Evolutionary conservation across 2,113 vertebrate species (phyloP).

Genomic region (Odontophorus gujanensis): DNA sequence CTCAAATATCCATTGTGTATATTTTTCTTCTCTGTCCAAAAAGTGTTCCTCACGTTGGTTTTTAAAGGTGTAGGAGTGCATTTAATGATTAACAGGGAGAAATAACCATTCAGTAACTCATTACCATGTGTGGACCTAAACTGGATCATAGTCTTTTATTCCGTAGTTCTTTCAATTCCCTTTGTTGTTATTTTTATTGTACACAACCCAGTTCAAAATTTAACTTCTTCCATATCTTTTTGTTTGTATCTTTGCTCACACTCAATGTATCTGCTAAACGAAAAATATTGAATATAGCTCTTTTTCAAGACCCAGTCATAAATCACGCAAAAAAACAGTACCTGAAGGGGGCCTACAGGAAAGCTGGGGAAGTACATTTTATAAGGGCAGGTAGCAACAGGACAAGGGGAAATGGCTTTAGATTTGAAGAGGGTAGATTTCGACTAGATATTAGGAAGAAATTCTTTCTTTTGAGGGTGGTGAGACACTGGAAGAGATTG

Average conservation of each 20-base stretch:
- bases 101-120: slow-evolving; percentile 43
- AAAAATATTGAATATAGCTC: not conserved
- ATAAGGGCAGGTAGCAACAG: too few species aligned
- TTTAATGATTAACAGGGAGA: slow-evolving; percentile 53
- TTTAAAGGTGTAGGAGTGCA: slow-evolving; percentile 45
- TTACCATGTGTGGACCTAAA: slow-evolving; percentile 41
- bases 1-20: slow-evolving; percentile 20
- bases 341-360: too few species aligned
- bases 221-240: not conserved
- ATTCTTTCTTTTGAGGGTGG: too few species aligned
- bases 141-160: slow-evolving; percentile 51
- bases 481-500: too few species aligned
- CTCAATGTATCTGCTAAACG: not conserved
- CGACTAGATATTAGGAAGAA: too few species aligned
- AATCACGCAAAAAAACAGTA: not conserved
- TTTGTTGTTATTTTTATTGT: slow-evolving; percentile 21
- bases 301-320: not conserved
- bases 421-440: too few species aligned
- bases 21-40: slow-evolving; percentile 36
- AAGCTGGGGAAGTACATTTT: too few species aligned
- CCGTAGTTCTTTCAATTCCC: slow-evolving; percentile 34
- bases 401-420: too few species aligned
- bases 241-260: not conserved
- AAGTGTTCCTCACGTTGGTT: slow-evolving; percentile 8
- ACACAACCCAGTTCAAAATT: not conserved